Base-by-base conservation (phyloP, 1,140 invertebrate species). In the Halictus rubicundus region DNA sequence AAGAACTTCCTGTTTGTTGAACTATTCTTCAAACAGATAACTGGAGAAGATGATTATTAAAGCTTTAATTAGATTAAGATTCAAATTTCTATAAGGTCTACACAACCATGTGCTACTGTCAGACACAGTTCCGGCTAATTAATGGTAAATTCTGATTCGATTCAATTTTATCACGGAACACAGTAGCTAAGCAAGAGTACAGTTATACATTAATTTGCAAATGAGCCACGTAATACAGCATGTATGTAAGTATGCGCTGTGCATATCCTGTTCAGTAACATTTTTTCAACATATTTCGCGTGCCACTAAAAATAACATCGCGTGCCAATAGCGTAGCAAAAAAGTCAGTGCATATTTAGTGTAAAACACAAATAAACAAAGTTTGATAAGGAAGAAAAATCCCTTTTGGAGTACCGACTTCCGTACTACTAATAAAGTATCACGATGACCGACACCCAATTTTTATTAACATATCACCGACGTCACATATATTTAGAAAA, bases 301-400 rank as follows among this genome's bases (percentile, higher is more conserved):
- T 42, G 7, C 23, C 27, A 23, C 37, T 68, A 46, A 59, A 60
- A 32, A 59, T 59, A 68, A 19, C 23, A 10, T 76, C 65, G 64
- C 68, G 75, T 71, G 57, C 4, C 27, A 52, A 21, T 23, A 32
- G 66, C 23, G 10, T 25, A n/a, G 8, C 75, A 71, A 78, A 78
- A 5, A 63, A 61, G 16, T 27, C 37, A 21, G 8, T 46, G 59
- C 42, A 78, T 42, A 21, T 59, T 21, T 39, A 23, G 46, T 69
- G 60, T 63, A 19, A 42, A 7, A n/a, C 25, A 4, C 9, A 39
- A 61, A 39, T 27, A 77, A 59, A 49, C 57, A 16, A 49, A 54
- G 2, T 14, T 39, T 0, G 23, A 7, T 4, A n/a, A 8, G 16
- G n/a, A 14, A 7, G 5, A 42, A 46, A 27, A 71, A n/a, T 52